Evolutionary conservation across 2,888 invertebrate genomes (phyloP).

Genomic region (Prosopocoilus inquinatus): DNA sequence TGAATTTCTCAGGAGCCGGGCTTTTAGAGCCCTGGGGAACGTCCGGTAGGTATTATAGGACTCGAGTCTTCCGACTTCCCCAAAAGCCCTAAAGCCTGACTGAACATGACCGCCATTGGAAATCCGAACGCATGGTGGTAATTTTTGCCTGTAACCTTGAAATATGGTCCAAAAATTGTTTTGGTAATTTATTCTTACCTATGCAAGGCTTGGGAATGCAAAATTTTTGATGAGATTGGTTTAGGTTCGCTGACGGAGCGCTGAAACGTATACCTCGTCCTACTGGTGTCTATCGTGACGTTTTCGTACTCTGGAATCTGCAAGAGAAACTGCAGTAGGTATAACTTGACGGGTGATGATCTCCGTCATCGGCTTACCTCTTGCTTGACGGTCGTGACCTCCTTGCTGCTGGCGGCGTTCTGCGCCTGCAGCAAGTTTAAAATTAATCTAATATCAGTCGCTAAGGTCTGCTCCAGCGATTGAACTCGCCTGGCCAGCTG

Average conservation of each 20-base stretch:
- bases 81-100: too few species aligned
- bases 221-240: slow-evolving; percentile 45
- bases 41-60: too few species aligned
- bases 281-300: slow-evolving; percentile 43
- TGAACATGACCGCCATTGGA: too few species aligned
- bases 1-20: too few species aligned
- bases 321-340: neutral
- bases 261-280: slow-evolving; percentile 45
- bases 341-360: neutral
- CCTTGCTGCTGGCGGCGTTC: slow-evolving; percentile 19
- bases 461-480: slow-evolving; percentile 70
- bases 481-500: slow-evolving; percentile 68
- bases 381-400: slow-evolving; percentile 13
- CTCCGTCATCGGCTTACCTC: slow-evolving; percentile 11
- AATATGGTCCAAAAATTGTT: neutral
- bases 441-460: slow-evolving; percentile 72
- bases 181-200: slow-evolving; percentile 37
- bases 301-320: slow-evolving; percentile 49
- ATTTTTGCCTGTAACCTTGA: too few species aligned
- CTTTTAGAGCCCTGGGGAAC: too few species aligned
- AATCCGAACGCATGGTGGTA: too few species aligned
- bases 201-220: slow-evolving; percentile 49
- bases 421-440: slow-evolving; percentile 48
- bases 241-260: slow-evolving; percentile 51
- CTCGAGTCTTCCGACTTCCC: too few species aligned